phyloP scores from a whole-genome alignment of 2,797 vertebrate species.

The Pangasius macronema region DNA sequence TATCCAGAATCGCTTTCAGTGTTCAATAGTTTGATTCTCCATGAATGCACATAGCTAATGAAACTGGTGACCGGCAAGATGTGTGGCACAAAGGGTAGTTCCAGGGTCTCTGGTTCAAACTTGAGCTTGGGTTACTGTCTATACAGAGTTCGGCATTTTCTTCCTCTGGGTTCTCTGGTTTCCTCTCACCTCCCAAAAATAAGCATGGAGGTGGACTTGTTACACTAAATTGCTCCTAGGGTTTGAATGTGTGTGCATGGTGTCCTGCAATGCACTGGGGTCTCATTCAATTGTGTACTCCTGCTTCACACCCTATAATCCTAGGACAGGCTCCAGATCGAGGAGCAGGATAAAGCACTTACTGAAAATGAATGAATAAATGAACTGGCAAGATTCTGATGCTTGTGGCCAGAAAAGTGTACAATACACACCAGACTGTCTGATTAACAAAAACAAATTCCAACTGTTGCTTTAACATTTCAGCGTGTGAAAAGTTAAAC shows the following conservation, averaged over 20 bases:
- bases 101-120: neutral
- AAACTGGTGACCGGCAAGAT: neutral
- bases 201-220: neutral
- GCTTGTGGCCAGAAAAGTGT: neutral
- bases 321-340: neutral
- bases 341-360: neutral
- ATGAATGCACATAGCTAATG: neutral
- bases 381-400: neutral
- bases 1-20: neutral
- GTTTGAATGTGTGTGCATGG: too few species aligned
- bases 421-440: neutral
- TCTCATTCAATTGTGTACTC: neutral
- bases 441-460: neutral
- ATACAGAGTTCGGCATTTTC: neutral
- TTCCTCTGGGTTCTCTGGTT: neutral
- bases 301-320: neutral
- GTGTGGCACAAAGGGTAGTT: neutral
- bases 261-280: neutral
- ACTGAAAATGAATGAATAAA: neutral
- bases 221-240: neutral
- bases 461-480: slow-evolving; percentile 43
- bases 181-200: neutral
- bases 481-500: slow-evolving; percentile 37
- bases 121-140: neutral
- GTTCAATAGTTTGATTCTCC: neutral